Evolutionary conservation across 2,888 invertebrate species (phyloP).

Genomic region (Erebia palarica): DNA sequence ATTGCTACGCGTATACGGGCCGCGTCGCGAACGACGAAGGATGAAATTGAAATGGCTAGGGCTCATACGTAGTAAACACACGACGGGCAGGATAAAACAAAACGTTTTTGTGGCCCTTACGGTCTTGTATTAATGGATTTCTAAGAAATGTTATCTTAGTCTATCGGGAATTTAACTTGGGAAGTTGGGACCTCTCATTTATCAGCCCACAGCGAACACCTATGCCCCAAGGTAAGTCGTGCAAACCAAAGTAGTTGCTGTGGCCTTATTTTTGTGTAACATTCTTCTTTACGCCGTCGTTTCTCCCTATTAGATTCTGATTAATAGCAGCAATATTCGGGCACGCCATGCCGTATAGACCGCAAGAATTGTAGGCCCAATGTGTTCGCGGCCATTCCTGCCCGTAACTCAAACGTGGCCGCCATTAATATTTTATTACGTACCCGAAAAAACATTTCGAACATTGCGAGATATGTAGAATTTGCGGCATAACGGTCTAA

Average conservation of each 20-base stretch:
- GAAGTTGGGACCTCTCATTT: background rate
- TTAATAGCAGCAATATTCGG: constrained; percentile 75
- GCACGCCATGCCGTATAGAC: constrained; percentile 56
- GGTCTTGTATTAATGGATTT: background rate
- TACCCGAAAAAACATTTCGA: constrained; percentile 8
- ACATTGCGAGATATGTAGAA: background rate
- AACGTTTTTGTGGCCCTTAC: no score
- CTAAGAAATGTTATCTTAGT: no score
- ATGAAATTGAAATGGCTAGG: background rate
- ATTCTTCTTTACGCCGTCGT: constrained; percentile 56
- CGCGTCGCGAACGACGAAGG: background rate
- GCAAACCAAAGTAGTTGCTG: background rate
- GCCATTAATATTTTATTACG: constrained; percentile 51
- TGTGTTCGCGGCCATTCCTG: constrained; percentile 44
- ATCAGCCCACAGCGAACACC: background rate
- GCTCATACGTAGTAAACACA: no score
- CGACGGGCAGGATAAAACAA: no score
- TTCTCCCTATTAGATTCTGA: constrained; percentile 57
- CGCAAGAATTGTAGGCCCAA: constrained; percentile 54
- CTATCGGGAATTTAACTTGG: no score
- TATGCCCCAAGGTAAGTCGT: background rate
- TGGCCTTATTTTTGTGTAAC: constrained; percentile 46
- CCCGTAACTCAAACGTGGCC: constrained; percentile 46
- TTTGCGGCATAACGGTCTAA: background rate
- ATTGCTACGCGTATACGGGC: background rate